Conservation (phyloP, 1,140 invertebrate genomes). For the Heliothis subflexa region DNA sequence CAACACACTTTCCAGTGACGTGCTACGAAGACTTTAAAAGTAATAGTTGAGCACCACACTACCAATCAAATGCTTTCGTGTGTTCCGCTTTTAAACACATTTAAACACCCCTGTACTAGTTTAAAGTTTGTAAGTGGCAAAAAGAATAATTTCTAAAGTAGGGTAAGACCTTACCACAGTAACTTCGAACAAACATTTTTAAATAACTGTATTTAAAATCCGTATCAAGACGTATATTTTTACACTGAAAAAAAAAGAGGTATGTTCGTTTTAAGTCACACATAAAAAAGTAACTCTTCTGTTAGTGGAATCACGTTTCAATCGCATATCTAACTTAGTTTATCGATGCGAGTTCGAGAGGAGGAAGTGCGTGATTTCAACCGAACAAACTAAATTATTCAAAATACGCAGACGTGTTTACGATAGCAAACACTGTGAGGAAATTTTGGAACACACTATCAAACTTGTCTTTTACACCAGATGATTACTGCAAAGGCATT, state of each 20-base stretch:
- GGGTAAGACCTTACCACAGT: not conserved
- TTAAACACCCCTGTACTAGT: not conserved
- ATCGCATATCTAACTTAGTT: conserved; percentile 46
- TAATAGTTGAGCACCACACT: not conserved
- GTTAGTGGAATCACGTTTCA: conserved; percentile 43
- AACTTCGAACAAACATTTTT: too few relatives aligned
- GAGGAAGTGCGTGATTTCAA: conserved; percentile 26
- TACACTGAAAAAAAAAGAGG: too few relatives aligned
- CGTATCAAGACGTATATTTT: too few relatives aligned
- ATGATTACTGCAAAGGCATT: too few relatives aligned
- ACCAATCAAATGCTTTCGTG: conserved; percentile 17
- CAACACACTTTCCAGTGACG: conserved; percentile 23
- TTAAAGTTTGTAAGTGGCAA: not conserved
- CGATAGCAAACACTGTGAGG: not conserved
- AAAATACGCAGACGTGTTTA: conserved; percentile 37
- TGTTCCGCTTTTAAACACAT: conserved; percentile 16
- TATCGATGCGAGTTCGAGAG: conserved; percentile 3
- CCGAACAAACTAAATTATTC: conserved; percentile 44
- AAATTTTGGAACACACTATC: not conserved
- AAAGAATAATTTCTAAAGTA: not conserved
- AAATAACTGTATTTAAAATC: too few relatives aligned
- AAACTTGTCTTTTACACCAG: not conserved
- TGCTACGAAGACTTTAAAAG: conserved; percentile 36
- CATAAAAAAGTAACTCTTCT: not conserved
- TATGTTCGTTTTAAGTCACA: too few relatives aligned